A percentile compares a stretch with the other conserved stretches of the same genome.
Conservation (phyloP, 2,888 invertebrate genomes). For the Andrena dorsata region DNA sequence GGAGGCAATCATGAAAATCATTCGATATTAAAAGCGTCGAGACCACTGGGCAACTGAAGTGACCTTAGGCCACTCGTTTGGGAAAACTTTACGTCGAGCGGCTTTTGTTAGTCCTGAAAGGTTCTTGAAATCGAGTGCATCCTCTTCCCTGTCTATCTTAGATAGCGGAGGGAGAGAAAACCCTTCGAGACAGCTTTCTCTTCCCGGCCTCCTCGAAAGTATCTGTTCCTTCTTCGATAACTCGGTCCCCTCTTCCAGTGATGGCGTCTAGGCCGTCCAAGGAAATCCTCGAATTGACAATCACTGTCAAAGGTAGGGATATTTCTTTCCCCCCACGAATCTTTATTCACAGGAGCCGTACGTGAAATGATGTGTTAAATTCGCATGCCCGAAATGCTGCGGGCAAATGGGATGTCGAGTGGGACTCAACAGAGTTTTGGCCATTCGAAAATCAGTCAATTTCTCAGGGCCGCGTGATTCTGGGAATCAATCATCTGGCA, state of each 20-base stretch:
- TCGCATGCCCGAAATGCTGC: conserved; percentile 37
- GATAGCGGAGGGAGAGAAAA: conserved; percentile 39
- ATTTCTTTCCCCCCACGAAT: conserved; percentile 50
- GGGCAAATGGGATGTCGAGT: conserved; percentile 48
- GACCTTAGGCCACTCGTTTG: conserved; percentile 73
- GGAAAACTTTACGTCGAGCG: conserved; percentile 75
- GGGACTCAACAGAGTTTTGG: conserved; percentile 41
- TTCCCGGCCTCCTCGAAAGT: conserved; percentile 59
- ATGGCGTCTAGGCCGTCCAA: conserved; percentile 44
- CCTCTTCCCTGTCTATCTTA: conserved; percentile 50
- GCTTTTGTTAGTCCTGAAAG: conserved; percentile 77
- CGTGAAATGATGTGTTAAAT: conserved; percentile 73
- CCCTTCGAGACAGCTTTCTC: conserved; percentile 42
- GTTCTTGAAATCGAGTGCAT: conserved; percentile 76
- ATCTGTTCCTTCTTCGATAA: conserved; percentile 71
- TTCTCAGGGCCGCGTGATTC: conserved; percentile 21
- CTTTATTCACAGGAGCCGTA: conserved; percentile 65
- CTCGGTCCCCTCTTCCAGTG: conserved; percentile 54
- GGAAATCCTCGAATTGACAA: conserved; percentile 73
- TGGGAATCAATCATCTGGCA: too few species aligned
- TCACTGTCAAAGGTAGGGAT: conserved; percentile 65
- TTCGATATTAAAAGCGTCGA: conserved; percentile 42
- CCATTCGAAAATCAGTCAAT: conserved; percentile 45
- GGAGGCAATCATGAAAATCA: conserved; percentile 35
- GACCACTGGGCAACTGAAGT: conserved; percentile 42